Evolutionary conservation across 1,140 invertebrate genomes (phyloP), one percentile per base, ranked within the genome.

Genomic region (Drosophila oshimai): DNA sequence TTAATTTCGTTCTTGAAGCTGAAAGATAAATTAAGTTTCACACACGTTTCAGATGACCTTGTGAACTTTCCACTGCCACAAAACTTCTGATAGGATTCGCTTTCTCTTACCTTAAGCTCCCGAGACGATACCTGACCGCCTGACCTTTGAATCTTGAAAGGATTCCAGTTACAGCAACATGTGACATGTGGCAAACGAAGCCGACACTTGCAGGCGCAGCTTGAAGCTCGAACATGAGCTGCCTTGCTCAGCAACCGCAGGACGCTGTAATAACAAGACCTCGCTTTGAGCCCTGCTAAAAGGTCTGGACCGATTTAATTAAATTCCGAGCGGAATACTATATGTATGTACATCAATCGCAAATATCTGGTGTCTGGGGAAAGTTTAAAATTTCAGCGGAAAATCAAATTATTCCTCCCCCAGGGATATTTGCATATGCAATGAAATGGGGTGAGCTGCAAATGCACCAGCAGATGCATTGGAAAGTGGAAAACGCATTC

Each of bases 331-430:
- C 24, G 20, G 29, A 20, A 51, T 47, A 39, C 29, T 29, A n/a
- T n/a, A n/a, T n/a, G n/a, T n/a, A n/a, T n/a, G n/a, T n/a, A n/a
- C 36, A 37, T 60, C 22, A 17, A 55, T 54, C 18, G 36, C 22
- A 34, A 33, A 39, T 61, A 31, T 49, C 36, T 69, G 58, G 12
- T 42, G 22, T 47, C 45, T 24, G 22, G 12, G 22, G 34, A 26
- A 67, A 28, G 42, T 68, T 74, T 54, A 37, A 33, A 50, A 62
- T 62, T 71, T 37, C 64, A 60, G 39, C 42, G 55, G 45, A 68
- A 79, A 79, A 67, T 86, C 51, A 73, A 71, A 84, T 84, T 72
- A 75, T 64, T 75, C 77, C 74, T 53, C 41, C 24, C 44, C 57
- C 42, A 41, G 33, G 42, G 24, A 49, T 78, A 49, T 57, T 72